Conservation (phyloP, 2,113 vertebrate species). For the Pantherophis guttatus region DNA sequence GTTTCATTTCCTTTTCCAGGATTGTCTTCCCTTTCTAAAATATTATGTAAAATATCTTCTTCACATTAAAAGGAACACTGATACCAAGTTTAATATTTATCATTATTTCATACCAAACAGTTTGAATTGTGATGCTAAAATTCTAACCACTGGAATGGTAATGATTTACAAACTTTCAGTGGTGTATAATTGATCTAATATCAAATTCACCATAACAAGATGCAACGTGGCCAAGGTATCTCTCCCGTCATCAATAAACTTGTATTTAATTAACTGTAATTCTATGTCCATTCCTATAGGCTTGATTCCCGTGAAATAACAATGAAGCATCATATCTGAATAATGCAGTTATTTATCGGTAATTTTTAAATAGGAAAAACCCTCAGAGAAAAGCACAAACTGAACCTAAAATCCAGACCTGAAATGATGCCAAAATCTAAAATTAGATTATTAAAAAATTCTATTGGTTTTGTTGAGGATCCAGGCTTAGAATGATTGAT, state of each 20-base stretch:
- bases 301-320: background rate
- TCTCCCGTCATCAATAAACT: background rate
- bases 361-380: background rate
- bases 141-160: background rate
- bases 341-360: background rate
- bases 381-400: background rate
- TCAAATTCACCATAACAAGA: background rate
- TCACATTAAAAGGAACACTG: background rate
- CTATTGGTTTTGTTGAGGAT: background rate
- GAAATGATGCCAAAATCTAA: background rate
- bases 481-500: background rate
- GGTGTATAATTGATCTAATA: background rate
- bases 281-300: background rate
- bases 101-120: background rate
- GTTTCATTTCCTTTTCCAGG: conserved; percentile 6
- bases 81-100: background rate
- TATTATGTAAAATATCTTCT: conserved; percentile 1
- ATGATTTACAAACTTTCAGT: conserved; percentile 1
- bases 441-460: background rate
- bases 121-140: conserved; percentile 22
- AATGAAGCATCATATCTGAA: background rate
- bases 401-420: background rate
- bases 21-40: conserved; percentile 18
- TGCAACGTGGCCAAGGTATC: background rate
- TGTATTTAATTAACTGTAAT: background rate